phyloP scores from a whole-genome alignment of 2,113 vertebrate species.

The Psephotus haematonotus region DNA sequence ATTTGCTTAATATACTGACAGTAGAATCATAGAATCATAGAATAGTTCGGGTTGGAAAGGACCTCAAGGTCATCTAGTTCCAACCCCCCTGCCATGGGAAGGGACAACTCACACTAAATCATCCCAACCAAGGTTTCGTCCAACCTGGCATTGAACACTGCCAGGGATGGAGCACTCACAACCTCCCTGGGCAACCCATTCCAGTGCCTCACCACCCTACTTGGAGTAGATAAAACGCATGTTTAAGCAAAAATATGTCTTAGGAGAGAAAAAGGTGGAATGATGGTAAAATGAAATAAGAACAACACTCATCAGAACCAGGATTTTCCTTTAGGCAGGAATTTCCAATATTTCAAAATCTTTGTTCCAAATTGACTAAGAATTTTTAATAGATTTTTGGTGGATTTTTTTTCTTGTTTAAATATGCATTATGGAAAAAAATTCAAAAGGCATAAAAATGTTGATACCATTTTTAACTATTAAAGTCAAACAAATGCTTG shows the following conservation, averaged over 20 bases:
- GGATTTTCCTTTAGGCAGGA: neutral
- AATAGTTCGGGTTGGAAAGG: too few species aligned
- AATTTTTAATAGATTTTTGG: neutral
- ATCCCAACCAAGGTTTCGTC: too few species aligned
- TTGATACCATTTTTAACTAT: neutral
- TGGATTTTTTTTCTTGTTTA: neutral
- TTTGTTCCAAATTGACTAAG: neutral
- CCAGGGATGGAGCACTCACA: too few species aligned
- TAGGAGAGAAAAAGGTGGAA: neutral
- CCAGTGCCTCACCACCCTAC: neutral
- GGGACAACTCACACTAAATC: too few species aligned
- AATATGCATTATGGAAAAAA: neutral
- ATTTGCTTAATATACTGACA: neutral
- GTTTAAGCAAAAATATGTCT: neutral
- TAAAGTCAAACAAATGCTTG: neutral
- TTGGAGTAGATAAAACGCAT: neutral
- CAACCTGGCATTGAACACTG: too few species aligned
- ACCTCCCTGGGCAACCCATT: too few species aligned
- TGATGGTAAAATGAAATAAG: neutral
- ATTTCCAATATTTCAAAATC: neutral
- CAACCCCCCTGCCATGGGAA: too few species aligned
- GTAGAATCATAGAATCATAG: too few species aligned
- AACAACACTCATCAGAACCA: neutral
- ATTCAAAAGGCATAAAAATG: neutral
- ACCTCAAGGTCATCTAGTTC: too few species aligned